Percentiles rank a stretch among this genome's conserved stretches.
phyloP scores from a whole-genome alignment of 1,140 invertebrate species.

The Aporrectodea caliginosa region DNA sequence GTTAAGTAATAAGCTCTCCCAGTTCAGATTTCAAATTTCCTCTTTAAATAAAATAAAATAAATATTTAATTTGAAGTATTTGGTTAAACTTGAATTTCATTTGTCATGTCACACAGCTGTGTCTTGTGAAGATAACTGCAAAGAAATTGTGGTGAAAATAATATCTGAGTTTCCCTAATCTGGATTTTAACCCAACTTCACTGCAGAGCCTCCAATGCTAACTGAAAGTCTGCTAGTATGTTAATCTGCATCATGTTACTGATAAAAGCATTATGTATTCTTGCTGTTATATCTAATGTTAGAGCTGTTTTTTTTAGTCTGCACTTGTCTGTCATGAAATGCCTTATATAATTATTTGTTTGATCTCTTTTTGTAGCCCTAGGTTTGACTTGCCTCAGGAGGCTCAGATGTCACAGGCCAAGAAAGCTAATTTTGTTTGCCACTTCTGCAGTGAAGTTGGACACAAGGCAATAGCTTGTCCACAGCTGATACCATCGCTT shows the following conservation, averaged over 20 bases:
- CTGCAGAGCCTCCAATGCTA: not conserved
- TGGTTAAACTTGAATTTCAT: no score
- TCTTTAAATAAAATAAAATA: no score
- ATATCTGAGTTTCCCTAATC: no score
- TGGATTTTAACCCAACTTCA: not conserved
- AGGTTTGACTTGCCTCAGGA: conserved; percentile 82
- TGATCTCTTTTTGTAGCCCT: conserved; percentile 61
- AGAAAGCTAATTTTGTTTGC: conserved; percentile 78
- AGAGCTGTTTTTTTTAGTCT: not conserved
- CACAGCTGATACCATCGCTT: conserved; percentile 34
- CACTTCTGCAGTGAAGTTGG: conserved; percentile 94
- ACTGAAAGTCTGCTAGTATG: conserved; percentile 30
- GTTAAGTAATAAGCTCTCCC: no score
- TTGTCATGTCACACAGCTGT: no score
- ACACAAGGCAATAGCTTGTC: conserved; percentile 87
- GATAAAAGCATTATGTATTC: not conserved
- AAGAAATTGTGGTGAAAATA: no score
- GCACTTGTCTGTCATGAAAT: not conserved
- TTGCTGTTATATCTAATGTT: not conserved
- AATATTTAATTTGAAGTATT: no score
- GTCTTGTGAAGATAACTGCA: no score
- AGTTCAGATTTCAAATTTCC: no score
- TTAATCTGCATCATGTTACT: conserved; percentile 37
- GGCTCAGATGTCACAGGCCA: conserved; percentile 51
- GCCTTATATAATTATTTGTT: not conserved